Evolutionary conservation across 1,140 invertebrate species (phyloP).

Genomic region (Papilio helenus): DNA sequence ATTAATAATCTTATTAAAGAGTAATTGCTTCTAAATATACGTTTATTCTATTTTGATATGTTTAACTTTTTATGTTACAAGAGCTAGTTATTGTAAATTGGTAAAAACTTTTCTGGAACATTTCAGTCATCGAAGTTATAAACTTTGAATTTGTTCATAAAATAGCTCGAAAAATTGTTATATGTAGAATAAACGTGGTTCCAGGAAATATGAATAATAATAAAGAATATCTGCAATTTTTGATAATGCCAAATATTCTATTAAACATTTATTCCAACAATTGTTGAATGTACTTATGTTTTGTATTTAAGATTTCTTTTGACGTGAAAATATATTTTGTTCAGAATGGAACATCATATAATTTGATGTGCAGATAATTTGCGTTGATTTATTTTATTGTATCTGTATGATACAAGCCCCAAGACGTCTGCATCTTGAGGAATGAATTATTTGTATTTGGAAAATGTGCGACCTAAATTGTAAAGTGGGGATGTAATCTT

Average conservation of each 20-base stretch:
- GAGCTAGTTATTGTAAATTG: conserved; percentile 28
- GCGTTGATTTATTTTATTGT: neutral
- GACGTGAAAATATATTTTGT: neutral
- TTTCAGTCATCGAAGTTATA: neutral
- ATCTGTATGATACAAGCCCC: neutral
- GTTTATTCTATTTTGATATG: conserved; percentile 3
- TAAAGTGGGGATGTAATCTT: conserved; percentile 2
- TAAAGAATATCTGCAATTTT: neutral
- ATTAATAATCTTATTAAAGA: conserved; percentile 22
- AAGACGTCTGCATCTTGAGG: neutral
- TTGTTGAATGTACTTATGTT: neutral
- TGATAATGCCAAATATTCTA: conserved; percentile 12
- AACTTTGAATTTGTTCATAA: neutral
- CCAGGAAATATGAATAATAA: neutral
- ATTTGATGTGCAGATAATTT: neutral
- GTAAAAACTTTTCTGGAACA: neutral
- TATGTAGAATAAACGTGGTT: neutral
- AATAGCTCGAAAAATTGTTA: neutral
- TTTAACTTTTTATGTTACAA: conserved; percentile 21
- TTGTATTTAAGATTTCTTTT: neutral
- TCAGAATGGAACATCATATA: neutral
- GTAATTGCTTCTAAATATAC: neutral
- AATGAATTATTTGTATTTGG: neutral
- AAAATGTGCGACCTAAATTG: neutral
- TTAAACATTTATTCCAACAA: neutral